Evolutionary conservation across 1,140 invertebrate species (phyloP), one percentile per base, ranked within the genome.

Genomic region (Bombus affinis): DNA sequence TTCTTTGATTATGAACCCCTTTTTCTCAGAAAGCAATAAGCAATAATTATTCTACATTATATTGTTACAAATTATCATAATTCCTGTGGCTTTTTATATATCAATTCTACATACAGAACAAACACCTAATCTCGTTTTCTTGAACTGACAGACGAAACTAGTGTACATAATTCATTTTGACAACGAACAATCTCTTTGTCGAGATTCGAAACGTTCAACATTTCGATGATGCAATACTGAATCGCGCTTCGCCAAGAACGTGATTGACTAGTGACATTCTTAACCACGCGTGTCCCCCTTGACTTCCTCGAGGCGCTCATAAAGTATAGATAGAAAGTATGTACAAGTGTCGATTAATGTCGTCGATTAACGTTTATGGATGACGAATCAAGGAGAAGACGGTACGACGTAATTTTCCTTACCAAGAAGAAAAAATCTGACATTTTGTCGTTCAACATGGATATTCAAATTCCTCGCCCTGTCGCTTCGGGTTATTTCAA

Each of bases 371-470:
- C 28, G 28, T 62, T 75, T 44, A 66, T 75, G 57, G 22, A 37
- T n/a, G 39, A 8, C 3, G 6, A 81, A 25, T 15, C 70, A 37
- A 12, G 47, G 47, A 53, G 39, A 73, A 57, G 39, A 73, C 15
- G n/a, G 28, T 6, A 3, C 15, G 39, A 18, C 2, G 35, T 81
- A 57, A 62, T 57, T 42, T 62, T 73, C 68, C n/a, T 57, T 18
- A 37, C 5, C 9, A 28, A 18, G 25, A 32, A 57, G 28, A 68
- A 68, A 10, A 57, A 70, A 42, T 66, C 18, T 83, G 81, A 77
- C 81, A 83, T 77, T 83, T 83, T 35, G 1, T 71, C 47, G 28
- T n/a, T 39, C 18, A 28, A 6, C 37, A 10, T 71, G 12, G 25
- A 44, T 47, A 68, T 75, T 75, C 6, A 39, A 83, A 75, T 37